Base-by-base conservation (phyloP, 2,797 vertebrate species). In the Acridotheres tristis region DNA sequence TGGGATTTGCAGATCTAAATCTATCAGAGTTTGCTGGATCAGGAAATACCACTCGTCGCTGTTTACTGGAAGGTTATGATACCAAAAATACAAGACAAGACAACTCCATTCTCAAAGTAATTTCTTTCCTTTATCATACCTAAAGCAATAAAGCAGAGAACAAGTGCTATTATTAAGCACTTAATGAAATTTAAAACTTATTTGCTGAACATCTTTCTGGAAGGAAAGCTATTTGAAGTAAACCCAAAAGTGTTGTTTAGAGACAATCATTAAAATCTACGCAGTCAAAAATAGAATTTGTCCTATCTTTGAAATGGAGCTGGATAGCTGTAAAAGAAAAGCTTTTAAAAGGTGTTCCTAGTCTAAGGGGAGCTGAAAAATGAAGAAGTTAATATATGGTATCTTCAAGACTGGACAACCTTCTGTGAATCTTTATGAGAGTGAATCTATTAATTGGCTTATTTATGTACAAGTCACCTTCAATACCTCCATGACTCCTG, bases 31-130 rank as follows among this genome's bases (percentile, higher is more conserved):
- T 99, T 97, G 99, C 99, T 88, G 99, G 99, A 80, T 99, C 99
- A 5, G 99, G 99, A 96, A 99, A 97, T 93, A 99, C 99, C 72
- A 99, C 99, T 91, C 99, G 99, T 54, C 98, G 99, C 96, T 99
- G 99, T 98, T 98, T 99, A 97, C 98, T 99, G 93, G 99, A 99
- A 98, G 99, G 99, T 96, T 99, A 99, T 71, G 99, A 99, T 97
- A 99, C 99, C 98, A 99, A 99, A 98, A 99, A 99, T 97, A 99
- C 99, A 66, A 98, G 99, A 67, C 99, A 99, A 96, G 99, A 99
- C 93, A 99, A 99, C 97, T 99, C 99, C 93, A 99, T 99, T 96
- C 98, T 99, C 93, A 99, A 99, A 99, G 99, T 99, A 98, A 95
- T 67, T 94, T 48, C 7, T 95, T 85, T 69, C 26, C 29, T 65